Evolutionary conservation across 2,888 invertebrate species (phyloP).

Genomic region (Caenorhabditis afra): DNA sequence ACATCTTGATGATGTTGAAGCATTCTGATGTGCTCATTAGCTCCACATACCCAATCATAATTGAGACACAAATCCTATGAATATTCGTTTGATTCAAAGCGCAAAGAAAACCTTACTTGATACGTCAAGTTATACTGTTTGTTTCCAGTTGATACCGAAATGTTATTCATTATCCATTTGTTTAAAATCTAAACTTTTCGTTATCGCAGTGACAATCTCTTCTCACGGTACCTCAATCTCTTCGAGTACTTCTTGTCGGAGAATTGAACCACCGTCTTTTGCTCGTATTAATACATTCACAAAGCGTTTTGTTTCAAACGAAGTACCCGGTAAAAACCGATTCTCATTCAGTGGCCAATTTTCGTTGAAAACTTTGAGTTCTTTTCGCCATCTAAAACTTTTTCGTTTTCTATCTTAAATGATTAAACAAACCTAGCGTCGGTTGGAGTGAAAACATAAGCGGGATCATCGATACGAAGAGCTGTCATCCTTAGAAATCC

Average conservation of each 20-base stretch:
- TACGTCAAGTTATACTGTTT: conserved; percentile 76
- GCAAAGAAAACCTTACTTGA: conserved; percentile 66
- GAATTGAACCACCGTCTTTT: conserved; percentile 76
- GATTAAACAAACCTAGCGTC: conserved; percentile 72
- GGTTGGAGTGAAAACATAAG: conserved; percentile 78
- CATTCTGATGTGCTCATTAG: conserved; percentile 79
- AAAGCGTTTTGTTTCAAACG: conserved; percentile 79
- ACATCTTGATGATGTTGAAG: conserved; percentile 73
- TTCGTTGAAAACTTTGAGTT: conserved; percentile 75
- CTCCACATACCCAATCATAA: conserved; percentile 76
- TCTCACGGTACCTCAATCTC: conserved; percentile 70
- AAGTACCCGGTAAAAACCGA: conserved; percentile 79
- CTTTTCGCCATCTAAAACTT: conserved; percentile 76
- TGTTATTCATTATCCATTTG: conserved; percentile 76
- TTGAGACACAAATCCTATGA: conserved; percentile 69
- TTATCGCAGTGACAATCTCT: neutral
- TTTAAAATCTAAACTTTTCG: conserved; percentile 68
- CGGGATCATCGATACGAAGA: conserved; percentile 77
- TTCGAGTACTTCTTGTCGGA: conserved; percentile 73
- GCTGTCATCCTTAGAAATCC: conserved; percentile 76
- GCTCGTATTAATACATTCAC: conserved; percentile 75
- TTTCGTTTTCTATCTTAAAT: neutral
- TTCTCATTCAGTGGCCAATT: conserved; percentile 79
- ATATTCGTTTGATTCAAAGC: neutral
- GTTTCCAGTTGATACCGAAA: conserved; percentile 75